These are phyloP conservation scores for Drosophila algonquin DNA, from an alignment of 2,888 invertebrate genomes.

Conservation along the genomic window DNA sequence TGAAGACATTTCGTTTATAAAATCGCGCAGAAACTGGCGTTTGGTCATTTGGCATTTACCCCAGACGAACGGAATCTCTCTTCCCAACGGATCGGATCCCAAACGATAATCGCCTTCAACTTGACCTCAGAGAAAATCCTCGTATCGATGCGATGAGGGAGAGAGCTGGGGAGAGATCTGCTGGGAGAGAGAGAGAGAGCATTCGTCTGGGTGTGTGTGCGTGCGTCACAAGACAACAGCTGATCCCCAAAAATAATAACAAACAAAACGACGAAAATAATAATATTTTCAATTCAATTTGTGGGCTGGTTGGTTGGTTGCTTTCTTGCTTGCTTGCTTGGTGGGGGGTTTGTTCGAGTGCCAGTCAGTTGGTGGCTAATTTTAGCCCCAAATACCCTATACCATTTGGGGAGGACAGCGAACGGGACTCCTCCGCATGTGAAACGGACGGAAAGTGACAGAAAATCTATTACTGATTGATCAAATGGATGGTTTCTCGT, in stretches of 20 bases:
- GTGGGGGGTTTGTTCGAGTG: constrained; percentile 9
- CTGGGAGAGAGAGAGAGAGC: neutral
- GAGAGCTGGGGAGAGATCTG: neutral
- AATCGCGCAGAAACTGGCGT: constrained; percentile 66
- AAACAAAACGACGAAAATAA: constrained; percentile 28
- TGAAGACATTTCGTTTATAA: constrained; percentile 55
- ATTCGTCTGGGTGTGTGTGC: neutral
- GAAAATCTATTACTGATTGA: neutral
- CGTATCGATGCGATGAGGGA: constrained; percentile 3
- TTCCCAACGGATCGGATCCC: too few species aligned
- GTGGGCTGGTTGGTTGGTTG: neutral
- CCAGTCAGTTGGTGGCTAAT: constrained; percentile 20
- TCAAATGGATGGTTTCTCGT: neutral
- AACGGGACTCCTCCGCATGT: too few species aligned
- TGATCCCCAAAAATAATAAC: constrained; percentile 49
- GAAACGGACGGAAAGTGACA: neutral
- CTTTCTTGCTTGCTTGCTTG: too few species aligned
- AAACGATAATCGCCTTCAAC: constrained; percentile 68
- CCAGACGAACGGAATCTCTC: neutral
- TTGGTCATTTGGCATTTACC: constrained; percentile 39
- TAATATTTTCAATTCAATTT: constrained; percentile 39
- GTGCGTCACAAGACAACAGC: constrained; percentile 62
- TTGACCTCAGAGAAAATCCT: constrained; percentile 75
- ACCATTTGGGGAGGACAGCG: too few species aligned
- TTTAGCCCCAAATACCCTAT: constrained; percentile 9